Base-by-base conservation (phyloP, 2,113 vertebrate species). In the Dendropsophus ebraccatus region DNA sequence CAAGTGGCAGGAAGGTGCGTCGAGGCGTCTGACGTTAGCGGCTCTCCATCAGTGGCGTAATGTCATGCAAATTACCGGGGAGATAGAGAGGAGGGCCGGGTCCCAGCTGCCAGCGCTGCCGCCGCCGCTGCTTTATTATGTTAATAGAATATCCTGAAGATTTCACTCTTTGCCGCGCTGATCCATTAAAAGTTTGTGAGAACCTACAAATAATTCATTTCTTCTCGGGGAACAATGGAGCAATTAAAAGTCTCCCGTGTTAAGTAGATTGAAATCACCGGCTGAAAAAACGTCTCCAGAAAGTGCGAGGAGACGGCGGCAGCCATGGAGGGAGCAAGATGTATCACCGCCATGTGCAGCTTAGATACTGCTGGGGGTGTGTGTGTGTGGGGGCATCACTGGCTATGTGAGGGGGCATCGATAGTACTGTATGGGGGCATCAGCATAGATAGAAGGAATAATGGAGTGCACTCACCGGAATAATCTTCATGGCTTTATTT, bases 1-100 rank as follows among this genome's bases (percentile, higher is more conserved):
- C 25, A 41, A 41, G 41, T 41, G 8, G 28, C 23, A 50, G 9
- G 32, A 30, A 69, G 75, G 74, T 65, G 70, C 72, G 80, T 86
- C 81, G 60, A 73, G n/a, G 41, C 35, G 4, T n/a, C n/a, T n/a
- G n/a, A n/a, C n/a, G n/a, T n/a, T n/a, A n/a, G n/a, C n/a, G n/a
- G n/a, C n/a, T n/a, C n/a, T n/a, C 84, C 23, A 54, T 81, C 76
- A 56, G 30, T 65, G 37, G 21, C 32, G 69, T 86, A 86, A 86
- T 86, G 84, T 30, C 28, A 86, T 86, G 84, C 84, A 86, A 86
- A 86, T 86, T 86, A 81, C 37, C 80, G 65, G 56, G 67, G 65
- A 37, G 32, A 79, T 62, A 56, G 28, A 30, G 23, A 14, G 76
- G 13, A 4, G 84, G 60, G 17, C 56, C 21, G 11, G 8, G 82